These are phyloP conservation scores for Elachura formosa DNA, from an alignment of 2,113 vertebrate genomes.

Conservation along the genomic window DNA sequence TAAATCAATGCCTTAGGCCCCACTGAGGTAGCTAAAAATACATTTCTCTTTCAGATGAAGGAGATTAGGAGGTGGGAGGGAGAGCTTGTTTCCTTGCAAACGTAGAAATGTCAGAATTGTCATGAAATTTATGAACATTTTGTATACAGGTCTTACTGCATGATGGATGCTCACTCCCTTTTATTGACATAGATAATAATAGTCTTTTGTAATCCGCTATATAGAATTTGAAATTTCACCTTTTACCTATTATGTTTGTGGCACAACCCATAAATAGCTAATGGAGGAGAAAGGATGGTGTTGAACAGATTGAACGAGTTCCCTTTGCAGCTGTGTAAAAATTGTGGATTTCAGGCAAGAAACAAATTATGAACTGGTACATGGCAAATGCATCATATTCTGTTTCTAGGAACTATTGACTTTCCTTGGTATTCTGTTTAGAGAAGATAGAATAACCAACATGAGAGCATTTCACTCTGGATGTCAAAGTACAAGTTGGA, in stretches of 20 bases:
- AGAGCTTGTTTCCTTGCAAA: conserved; percentile 53
- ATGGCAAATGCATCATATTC: neutral
- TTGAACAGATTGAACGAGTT: neutral
- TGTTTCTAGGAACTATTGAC: neutral
- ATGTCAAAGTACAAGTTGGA: neutral
- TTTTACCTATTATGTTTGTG: neutral
- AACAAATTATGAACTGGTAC: neutral
- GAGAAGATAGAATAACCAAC: neutral
- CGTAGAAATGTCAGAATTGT: conserved; percentile 32
- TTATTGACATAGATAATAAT: conserved; percentile 36
- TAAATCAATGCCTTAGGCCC: conserved; percentile 73
- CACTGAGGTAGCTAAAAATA: conserved; percentile 75
- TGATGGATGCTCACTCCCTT: neutral
- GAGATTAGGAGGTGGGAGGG: conserved; percentile 69
- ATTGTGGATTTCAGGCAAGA: neutral
- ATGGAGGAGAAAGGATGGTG: neutral
- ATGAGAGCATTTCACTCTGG: neutral
- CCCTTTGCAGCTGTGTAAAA: neutral
- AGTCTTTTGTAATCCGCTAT: conserved; percentile 5
- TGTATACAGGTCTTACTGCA: neutral
- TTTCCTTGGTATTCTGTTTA: neutral
- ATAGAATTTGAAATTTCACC: conserved; percentile 8
- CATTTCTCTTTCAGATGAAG: conserved; percentile 74
- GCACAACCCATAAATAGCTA: neutral
- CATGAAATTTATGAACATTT: conserved; percentile 8